Evolutionary conservation across 2,113 vertebrate species (phyloP), one percentile per base, ranked within the genome.

Genomic region (Microtus pennsylvanicus): DNA sequence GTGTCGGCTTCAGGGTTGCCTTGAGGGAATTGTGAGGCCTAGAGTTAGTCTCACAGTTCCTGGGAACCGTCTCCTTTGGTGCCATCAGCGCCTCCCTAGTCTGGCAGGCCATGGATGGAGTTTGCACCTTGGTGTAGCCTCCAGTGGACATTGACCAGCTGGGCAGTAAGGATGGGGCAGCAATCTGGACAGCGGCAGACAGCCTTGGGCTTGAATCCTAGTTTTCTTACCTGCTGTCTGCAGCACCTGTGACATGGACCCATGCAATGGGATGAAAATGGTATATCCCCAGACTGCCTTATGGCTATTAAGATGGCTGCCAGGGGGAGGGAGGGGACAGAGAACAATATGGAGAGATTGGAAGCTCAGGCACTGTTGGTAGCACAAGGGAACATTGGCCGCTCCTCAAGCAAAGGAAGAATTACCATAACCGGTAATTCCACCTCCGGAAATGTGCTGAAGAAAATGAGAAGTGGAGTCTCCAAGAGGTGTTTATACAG

Each of bases 91-190:
- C 17, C 26, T 70, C 42, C 28, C 45, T 42, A 7, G 38, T 80
- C 35, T 4, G 33, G 33, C 47, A 33, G 38, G 47, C 24, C 42
- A 19, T 52, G 42, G 24, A 3, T 6, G 58, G 75, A 58, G 30
- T 76, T 33, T 76, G 28, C 47, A 47, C 80, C 38, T 33, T 12
- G n/a, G 21, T 38, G 85, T 72, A 63, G 24, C 65, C 17, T 52
- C 17, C 1, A 28, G 7, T 0, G 8, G 21, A 9, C 28, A 7
- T 76, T 58, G 55, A 61, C 35, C 72, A 2, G 47, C 1, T 22
- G n/a, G 4, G 22, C 77, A 21, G 42, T 35, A 45, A 74, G 42
- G 47, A 52, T 28, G 3, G 55, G 77, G 24, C 1, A 50, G 58
- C 76, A 7, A 26, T 17, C 26, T 21, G 2, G 69, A 22, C 63